Base-by-base conservation (phyloP, 2,888 invertebrate species). In the Plebejus argus region DNA sequence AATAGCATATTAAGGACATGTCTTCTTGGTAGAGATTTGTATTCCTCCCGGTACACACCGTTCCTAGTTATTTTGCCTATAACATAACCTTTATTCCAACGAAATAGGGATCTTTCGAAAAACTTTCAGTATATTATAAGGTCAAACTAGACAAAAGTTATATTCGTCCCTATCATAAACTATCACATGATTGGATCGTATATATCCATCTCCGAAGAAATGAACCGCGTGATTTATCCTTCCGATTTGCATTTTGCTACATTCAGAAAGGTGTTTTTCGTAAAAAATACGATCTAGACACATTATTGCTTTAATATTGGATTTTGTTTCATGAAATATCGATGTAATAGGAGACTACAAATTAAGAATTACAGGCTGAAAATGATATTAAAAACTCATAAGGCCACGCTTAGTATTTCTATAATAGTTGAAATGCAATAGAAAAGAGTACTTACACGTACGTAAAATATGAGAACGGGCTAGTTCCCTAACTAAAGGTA, bases 181-280 rank as follows among this genome's bases (percentile, higher is more conserved):
- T 61, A 28, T 61, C 23, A 66, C 66, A 66, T 66, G 66, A 66
- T 66, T 66, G 66, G 28, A 28, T 66, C 28, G 28, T 66, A 28
- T 66, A 28, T 15, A 15, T 66, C 66, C 20, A 28, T 66, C 15
- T 66, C 66, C 28, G 15, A 66, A 66, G 18, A 66, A 28, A 66
- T 66, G 66, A 66, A 33, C 28, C 28, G 20, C 15, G 6, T 66
- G 33, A 66, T 33, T 18, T 66, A 66, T 66, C 15, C 1, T 28
- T 66, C 6, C 28, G 28, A 23, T 66, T 61, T 61, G 23, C 61
- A 61, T 61, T 66, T 66, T 33, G 28, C 1, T 12, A 18, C 28
- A 18, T 33, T 61, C 20, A 61, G 20, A 66, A 66, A 5, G 66
- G 28, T 66, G 28, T 33, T 18, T 18, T 33, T 33, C 66, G 33